phyloP scores from a whole-genome alignment of 2,888 invertebrate species.

The Platerodrilus igneus region DNA sequence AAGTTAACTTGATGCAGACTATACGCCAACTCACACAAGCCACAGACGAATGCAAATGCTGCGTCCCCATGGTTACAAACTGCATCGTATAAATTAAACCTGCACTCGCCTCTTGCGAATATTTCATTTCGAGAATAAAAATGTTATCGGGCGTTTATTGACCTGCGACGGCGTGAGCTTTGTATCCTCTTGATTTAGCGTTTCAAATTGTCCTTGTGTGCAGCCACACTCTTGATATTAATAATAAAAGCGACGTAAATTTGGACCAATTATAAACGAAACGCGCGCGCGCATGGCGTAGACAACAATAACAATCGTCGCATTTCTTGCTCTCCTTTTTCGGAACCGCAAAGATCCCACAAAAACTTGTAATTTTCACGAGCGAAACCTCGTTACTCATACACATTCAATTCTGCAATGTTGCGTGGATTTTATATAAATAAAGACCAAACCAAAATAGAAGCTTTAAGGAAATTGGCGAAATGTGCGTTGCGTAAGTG shows the following conservation, averaged over 20 bases:
- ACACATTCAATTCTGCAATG: too few relatives aligned
- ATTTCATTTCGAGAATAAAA: slow-evolving; percentile 41
- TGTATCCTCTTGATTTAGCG: slow-evolving; percentile 19
- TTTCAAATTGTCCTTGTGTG: slow-evolving; percentile 22
- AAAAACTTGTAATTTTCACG: too few relatives aligned
- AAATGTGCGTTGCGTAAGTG: too few relatives aligned
- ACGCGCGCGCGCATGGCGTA: too few relatives aligned
- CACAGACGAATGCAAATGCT: slow-evolving; percentile 43
- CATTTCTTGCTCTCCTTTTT: slow-evolving; percentile 38
- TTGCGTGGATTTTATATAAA: too few relatives aligned
- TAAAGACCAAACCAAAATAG: too few relatives aligned
- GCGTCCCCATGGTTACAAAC: slow-evolving; percentile 43
- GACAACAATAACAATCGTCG: slow-evolving; percentile 36
- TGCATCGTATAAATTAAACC: slow-evolving; percentile 43
- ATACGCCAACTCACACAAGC: slow-evolving; percentile 18
- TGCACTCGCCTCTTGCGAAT: slow-evolving; percentile 39
- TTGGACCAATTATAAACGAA: slow-evolving; percentile 37
- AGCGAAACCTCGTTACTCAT: too few relatives aligned
- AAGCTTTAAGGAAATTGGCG: too few relatives aligned
- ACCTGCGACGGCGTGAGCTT: slow-evolving; percentile 28
- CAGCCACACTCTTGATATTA: too few relatives aligned
- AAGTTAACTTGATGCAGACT: slow-evolving; percentile 10
- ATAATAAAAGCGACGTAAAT: too few relatives aligned
- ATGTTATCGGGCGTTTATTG: slow-evolving; percentile 38
- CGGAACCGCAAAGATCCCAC: slow-evolving; percentile 38